Percentiles rank a stretch among this genome's conserved stretches.
phyloP scores from a whole-genome alignment of 2,113 vertebrate species.

The Xenotilapia caudafasciata region DNA sequence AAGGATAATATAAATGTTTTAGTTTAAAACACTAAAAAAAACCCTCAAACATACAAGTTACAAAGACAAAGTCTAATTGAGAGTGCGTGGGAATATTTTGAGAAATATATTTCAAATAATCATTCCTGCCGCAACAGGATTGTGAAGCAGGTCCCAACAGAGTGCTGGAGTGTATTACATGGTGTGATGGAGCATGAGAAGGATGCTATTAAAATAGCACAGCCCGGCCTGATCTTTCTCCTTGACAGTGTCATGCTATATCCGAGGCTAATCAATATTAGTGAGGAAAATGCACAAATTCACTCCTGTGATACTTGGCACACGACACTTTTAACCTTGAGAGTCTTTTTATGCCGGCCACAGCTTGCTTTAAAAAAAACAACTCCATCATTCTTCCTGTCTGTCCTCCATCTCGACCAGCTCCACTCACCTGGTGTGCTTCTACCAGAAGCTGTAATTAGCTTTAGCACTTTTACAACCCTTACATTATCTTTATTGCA shows the following conservation, averaged over 20 bases:
- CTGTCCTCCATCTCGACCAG: neutral
- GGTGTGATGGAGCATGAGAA: neutral
- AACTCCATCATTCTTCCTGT: neutral
- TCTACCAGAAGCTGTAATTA: constrained; percentile 41
- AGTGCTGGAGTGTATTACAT: neutral
- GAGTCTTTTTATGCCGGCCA: neutral
- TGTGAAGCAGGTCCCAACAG: neutral
- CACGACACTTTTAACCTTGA: neutral
- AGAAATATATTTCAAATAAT: neutral
- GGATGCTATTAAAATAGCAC: neutral
- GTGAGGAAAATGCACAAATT: neutral
- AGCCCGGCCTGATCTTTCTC: neutral
- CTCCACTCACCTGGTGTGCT: neutral
- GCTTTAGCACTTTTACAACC: constrained; percentile 50
- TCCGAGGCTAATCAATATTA: neutral
- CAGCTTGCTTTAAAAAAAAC: neutral
- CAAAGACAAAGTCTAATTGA: neutral
- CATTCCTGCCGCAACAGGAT: neutral
- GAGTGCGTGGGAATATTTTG: fast-evolving
- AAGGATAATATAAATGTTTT: neutral
- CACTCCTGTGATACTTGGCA: neutral
- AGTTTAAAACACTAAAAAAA: neutral
- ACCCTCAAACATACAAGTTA: fast-evolving
- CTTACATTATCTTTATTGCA: constrained; percentile 58
- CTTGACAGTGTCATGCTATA: neutral